Evolutionary conservation across 2,888 invertebrate genomes (phyloP), one percentile per base, ranked within the genome.

Genomic region (Microplitis deprimator): DNA sequence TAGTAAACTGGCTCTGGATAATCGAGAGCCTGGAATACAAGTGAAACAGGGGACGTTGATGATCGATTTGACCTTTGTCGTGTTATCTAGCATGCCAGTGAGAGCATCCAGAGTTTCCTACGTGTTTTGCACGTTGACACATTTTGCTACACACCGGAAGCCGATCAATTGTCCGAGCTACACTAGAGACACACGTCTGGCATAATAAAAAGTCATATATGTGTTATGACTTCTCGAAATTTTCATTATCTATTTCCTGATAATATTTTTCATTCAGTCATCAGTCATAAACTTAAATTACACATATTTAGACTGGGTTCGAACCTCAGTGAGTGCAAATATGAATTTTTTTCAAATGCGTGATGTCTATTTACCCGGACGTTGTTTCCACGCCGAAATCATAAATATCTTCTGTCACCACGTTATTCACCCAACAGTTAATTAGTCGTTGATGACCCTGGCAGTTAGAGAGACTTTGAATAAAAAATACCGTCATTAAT

Each of bases 61-160:
- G 65, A 77, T 74, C 72, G 77, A 77, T 70, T 70, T 69, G 69
- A 73, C 77, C 69, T 73, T 67, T 67, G 67, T 50, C 50, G 13
- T 40, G 6, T 29, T 41, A 29, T 67, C 40, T 10, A 65, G 38
- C 65, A 65, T 65, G 65, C 13, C 38, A 13, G 38, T 29, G 29
- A n/a, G 10, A 59, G 73, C 65, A 50, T 67, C 6, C 41, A 16
- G 60, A 65, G 73, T 69, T 41, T 70, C 7, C 69, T 69, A 73
- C 73, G 65, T 77, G 73, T 65, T 65, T 59, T 64, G 65, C 50
- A 64, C 41, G 64, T 68, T 59, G 65, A 73, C 77, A 70, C 65
- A 60, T 77, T 77, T 73, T 65, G 67, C 50, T 50, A 50, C 50
- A 74, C 77, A 77, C 77, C 77, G 73, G 77, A 77, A 77, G 65